These are phyloP conservation scores for Emberiza fucata DNA, from an alignment of 2,113 vertebrate genomes.

Conservation along the genomic window DNA sequence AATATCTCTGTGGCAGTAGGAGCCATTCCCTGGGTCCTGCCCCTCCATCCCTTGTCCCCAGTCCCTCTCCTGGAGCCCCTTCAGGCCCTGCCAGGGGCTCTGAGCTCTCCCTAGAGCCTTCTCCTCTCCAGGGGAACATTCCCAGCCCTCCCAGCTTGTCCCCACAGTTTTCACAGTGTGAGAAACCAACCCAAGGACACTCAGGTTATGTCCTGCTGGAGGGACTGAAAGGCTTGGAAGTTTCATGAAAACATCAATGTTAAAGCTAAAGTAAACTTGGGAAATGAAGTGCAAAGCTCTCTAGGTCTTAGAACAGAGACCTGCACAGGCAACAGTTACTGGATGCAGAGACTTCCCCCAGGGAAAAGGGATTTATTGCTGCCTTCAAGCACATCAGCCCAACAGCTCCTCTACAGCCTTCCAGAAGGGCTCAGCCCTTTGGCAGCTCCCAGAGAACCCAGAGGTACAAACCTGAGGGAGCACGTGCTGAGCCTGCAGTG, in stretches of 20 bases:
- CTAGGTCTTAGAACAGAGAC: not conserved
- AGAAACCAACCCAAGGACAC: not conserved
- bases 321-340: rapidly evolving
- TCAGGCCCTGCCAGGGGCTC: rapidly evolving
- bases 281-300: not conserved
- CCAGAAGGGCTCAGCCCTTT: not conserved
- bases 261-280: not conserved
- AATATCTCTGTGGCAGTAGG: rapidly evolving
- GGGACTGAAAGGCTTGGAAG: not conserved
- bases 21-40: not conserved
- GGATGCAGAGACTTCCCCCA: not conserved
- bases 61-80: not conserved
- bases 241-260: rapidly evolving
- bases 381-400: not conserved
- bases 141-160: not conserved
- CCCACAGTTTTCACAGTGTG: not conserved
- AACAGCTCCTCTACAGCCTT: not conserved
- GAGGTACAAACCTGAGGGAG: not conserved
- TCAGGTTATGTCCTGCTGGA: not conserved
- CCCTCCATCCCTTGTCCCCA: not conserved
- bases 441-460: rapidly evolving
- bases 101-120: not conserved
- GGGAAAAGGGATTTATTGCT: not conserved
- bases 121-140: rapidly evolving
- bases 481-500: rapidly evolving